phyloP scores from a whole-genome alignment of 2,113 vertebrate genomes.

The Stegastes partitus region DNA sequence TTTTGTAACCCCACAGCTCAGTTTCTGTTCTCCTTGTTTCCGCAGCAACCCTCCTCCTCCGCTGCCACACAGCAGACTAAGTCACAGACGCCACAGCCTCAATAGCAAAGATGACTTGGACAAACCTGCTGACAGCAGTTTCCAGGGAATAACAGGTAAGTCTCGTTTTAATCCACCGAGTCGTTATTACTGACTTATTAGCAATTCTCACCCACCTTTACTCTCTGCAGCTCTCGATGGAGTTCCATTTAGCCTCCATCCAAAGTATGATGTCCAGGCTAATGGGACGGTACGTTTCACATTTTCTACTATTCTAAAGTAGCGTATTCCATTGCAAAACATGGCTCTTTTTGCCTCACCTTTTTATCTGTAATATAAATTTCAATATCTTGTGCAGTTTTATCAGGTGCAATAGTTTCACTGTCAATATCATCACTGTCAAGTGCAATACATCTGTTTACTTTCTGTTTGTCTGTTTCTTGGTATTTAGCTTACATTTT shows the following conservation, averaged over 20 bases:
- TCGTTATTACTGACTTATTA: not conserved
- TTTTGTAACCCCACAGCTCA: not conserved
- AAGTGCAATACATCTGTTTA: no score
- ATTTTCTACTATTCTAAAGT: not conserved
- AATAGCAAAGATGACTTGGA: conserved; percentile 61
- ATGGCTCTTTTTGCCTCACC: not conserved
- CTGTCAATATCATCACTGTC: no score
- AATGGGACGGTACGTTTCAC: conserved; percentile 77
- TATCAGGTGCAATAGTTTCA: no score
- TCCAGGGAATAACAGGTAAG: conserved; percentile 88
- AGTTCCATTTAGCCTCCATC: conserved; percentile 90
- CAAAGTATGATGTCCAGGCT: conserved; percentile 83
- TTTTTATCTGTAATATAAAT: not conserved
- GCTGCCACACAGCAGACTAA: conserved; percentile 56
- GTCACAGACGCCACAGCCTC: conserved; percentile 77
- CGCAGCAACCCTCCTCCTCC: conserved; percentile 72
- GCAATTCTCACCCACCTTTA: not conserved
- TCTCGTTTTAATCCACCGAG: not conserved
- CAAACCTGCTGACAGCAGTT: conserved; percentile 78
- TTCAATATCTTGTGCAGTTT: no score
- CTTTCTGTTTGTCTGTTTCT: no score
- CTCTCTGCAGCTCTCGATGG: conserved; percentile 88
- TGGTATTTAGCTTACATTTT: no score
- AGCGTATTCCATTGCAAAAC: not conserved
- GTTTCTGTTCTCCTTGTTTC: conserved; percentile 4